Evolutionary conservation across 2,888 invertebrate genomes (phyloP).

Genomic region (Epirrita christyi): DNA sequence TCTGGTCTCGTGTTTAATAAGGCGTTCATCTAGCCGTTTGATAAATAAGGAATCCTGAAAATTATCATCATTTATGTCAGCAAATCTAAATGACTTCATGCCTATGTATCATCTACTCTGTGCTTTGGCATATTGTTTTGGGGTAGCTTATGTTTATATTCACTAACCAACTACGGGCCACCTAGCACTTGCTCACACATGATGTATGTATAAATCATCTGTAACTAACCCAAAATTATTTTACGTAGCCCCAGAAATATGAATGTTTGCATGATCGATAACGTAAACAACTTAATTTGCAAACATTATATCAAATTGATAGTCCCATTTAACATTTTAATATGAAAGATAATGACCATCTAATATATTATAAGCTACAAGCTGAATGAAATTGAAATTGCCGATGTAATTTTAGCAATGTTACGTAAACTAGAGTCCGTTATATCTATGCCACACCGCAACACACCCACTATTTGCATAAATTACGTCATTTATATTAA

Average conservation of each 20-base stretch:
- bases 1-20: no score
- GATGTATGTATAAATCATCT: no score
- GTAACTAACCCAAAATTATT: no score
- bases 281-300: slow-evolving; percentile 16
- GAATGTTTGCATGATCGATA: slow-evolving; percentile 2
- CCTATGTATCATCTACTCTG: no score
- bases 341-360: slow-evolving; percentile 21
- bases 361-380: slow-evolving; percentile 20
- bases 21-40: background rate
- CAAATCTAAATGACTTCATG: no score
- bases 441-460: slow-evolving; percentile 10
- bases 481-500: slow-evolving; percentile 14
- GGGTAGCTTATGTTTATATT: no score
- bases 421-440: slow-evolving; percentile 19
- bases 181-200: no score
- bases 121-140: no score
- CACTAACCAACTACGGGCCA: no score
- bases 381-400: slow-evolving; percentile 33
- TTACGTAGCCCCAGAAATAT: no score
- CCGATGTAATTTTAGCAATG: slow-evolving; percentile 25
- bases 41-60: background rate
- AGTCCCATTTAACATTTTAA: slow-evolving; percentile 23
- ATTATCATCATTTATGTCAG: background rate
- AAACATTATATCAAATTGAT: slow-evolving; percentile 9
- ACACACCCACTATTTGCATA: slow-evolving; percentile 25